Conservation (phyloP, 2,888 invertebrate species). For the Harpalus rufipes region DNA sequence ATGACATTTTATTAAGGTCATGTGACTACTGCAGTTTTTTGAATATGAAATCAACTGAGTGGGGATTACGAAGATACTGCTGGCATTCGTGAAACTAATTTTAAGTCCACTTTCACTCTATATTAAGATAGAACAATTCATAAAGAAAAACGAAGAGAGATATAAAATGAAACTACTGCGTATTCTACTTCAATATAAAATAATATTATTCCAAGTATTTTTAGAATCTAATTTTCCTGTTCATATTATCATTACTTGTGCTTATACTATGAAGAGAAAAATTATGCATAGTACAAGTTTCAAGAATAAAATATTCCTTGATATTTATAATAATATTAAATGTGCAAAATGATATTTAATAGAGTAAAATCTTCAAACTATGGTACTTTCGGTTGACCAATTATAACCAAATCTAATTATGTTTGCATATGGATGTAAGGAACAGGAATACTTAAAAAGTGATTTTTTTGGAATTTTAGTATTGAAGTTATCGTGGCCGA, state of each 20-base stretch:
- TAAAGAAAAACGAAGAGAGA: conserved; percentile 5
- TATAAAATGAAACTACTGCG: neutral
- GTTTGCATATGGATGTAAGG: too few species aligned
- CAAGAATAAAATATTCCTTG: too few species aligned
- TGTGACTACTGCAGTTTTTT: conserved; percentile 40
- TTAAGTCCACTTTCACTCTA: conserved; percentile 28
- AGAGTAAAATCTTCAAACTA: too few species aligned
- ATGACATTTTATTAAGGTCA: conserved; percentile 48
- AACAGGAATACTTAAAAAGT: too few species aligned
- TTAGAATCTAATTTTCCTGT: neutral
- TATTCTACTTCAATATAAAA: neutral
- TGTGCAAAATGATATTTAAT: too few species aligned
- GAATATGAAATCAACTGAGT: conserved; percentile 37
- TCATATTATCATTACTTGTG: neutral
- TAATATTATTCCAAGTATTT: neutral
- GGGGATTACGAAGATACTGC: neutral
- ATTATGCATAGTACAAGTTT: neutral
- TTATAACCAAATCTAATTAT: too few species aligned
- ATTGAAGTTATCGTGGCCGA: too few species aligned
- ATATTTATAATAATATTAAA: too few species aligned
- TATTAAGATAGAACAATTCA: conserved; percentile 1
- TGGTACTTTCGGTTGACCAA: too few species aligned
- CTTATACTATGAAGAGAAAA: neutral
- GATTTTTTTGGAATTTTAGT: too few species aligned
- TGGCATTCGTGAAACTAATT: conserved; percentile 36